Percentiles rank a stretch among this genome's conserved stretches.
Evolutionary conservation across 2,888 invertebrate genomes (phyloP).

Genomic region (Galeopsomyia nigrocyanea): DNA sequence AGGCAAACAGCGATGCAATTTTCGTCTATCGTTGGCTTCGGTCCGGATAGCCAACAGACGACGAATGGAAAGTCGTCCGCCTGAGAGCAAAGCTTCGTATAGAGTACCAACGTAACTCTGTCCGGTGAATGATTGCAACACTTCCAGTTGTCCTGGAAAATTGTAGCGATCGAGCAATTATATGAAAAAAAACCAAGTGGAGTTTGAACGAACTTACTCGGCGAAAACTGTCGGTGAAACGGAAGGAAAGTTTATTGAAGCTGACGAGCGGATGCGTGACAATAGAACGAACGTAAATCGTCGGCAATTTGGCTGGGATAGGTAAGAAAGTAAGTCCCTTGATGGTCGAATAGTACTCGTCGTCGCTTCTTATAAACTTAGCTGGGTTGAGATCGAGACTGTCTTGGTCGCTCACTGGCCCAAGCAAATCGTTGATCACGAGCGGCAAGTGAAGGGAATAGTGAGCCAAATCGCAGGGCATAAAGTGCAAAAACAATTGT

Average conservation of each 20-base stretch:
- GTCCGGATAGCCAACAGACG: constrained; percentile 54
- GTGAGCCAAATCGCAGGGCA: constrained; percentile 68
- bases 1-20: constrained; percentile 55
- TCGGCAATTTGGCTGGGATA: constrained; percentile 49
- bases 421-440: constrained; percentile 73
- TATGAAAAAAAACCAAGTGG: background rate
- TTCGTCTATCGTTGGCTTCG: constrained; percentile 38
- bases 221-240: constrained; percentile 46
- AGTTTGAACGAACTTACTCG: constrained; percentile 44
- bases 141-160: constrained; percentile 42
- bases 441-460: constrained; percentile 75
- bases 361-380: constrained; percentile 48
- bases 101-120: constrained; percentile 55
- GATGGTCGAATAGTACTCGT: constrained; percentile 26
- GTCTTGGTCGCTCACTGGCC: constrained; percentile 69
- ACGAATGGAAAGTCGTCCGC: constrained; percentile 55
- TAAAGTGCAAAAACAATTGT: constrained; percentile 66
- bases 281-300: constrained; percentile 51
- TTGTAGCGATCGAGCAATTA: background rate
- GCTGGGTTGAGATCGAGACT: constrained; percentile 39
- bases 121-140: constrained; percentile 50
- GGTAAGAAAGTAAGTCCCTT: constrained; percentile 21
- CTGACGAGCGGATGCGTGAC: constrained; percentile 51
- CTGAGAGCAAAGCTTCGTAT: constrained; percentile 54
- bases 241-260: constrained; percentile 53